Percentiles rank a stretch among this genome's conserved stretches.
phyloP scores from a whole-genome alignment of 2,888 invertebrate species.

The Cetonia aurata region DNA sequence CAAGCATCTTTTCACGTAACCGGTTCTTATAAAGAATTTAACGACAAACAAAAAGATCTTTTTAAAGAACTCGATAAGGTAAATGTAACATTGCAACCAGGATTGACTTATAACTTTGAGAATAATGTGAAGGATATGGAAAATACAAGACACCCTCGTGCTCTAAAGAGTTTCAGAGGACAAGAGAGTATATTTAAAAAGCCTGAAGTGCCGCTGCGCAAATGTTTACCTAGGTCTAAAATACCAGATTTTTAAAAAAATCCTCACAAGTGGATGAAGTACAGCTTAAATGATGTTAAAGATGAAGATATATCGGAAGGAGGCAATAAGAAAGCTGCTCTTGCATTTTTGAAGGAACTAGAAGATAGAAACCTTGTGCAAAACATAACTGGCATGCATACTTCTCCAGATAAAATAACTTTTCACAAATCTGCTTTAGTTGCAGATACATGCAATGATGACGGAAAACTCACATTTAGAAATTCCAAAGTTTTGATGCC shows the following conservation, averaged over 20 bases:
- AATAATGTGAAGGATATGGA: conserved; percentile 50
- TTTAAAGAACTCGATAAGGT: conserved; percentile 75
- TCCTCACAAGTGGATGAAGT: conserved; percentile 87
- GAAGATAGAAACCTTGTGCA: conserved; percentile 64
- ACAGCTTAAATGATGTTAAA: conserved; percentile 82
- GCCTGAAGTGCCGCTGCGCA: conserved; percentile 75
- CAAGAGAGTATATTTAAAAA: conserved; percentile 86
- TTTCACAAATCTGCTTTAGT: conserved; percentile 53
- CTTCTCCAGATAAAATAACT: conserved; percentile 58
- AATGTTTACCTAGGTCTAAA: conserved; percentile 69
- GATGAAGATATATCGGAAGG: conserved; percentile 82
- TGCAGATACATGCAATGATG: conserved; percentile 49
- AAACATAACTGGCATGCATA: conserved; percentile 51
- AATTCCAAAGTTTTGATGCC: conserved; percentile 84
- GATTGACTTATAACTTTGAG: not conserved
- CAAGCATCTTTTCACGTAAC: conserved; percentile 47
- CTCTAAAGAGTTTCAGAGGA: conserved; percentile 74
- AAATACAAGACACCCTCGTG: conserved; percentile 48
- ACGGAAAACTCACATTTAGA: conserved; percentile 70
- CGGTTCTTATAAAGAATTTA: conserved; percentile 62
- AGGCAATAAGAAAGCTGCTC: conserved; percentile 82
- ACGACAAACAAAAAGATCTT: conserved; percentile 75
- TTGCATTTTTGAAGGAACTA: conserved; percentile 80
- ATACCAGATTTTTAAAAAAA: conserved; percentile 75
- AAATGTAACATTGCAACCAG: conserved; percentile 60